A percentile compares a stretch with the other conserved stretches of the same genome.
These are phyloP conservation scores for Octomys mimax DNA, from an alignment of 2,797 vertebrate species.

Conservation along the genomic window DNA sequence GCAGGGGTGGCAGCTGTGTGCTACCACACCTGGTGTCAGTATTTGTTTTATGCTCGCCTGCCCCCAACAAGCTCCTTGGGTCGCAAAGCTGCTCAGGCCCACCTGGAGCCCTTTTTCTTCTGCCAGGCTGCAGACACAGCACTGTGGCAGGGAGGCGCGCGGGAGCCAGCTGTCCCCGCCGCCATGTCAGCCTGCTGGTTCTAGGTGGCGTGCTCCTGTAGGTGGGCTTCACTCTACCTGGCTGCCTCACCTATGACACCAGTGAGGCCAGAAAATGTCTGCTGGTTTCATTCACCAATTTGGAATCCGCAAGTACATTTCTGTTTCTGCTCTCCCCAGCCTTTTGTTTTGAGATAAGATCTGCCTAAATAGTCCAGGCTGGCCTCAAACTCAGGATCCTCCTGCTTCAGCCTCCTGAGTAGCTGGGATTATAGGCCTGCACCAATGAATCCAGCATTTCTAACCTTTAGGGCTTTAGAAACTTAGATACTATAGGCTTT, in stretches of 20 bases:
- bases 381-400: neutral
- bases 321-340: neutral
- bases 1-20: neutral
- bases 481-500: neutral
- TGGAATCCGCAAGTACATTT: neutral
- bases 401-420: neutral
- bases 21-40: neutral
- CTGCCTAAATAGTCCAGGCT: neutral
- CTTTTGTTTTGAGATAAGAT: neutral
- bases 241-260: neutral
- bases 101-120: neutral
- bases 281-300: neutral
- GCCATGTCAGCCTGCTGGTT: neutral
- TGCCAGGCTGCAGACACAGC: neutral
- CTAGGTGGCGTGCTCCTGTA: neutral
- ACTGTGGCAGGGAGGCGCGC: neutral
- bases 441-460: neutral
- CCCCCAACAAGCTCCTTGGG: neutral
- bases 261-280: neutral
- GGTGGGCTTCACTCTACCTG: neutral
- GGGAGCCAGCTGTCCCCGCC: neutral
- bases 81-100: neutral
- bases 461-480: constrained; percentile 4
- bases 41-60: neutral
- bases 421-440: neutral